Conservation (phyloP, 2,888 invertebrate species). For the Prionchulus punctatus region DNA sequence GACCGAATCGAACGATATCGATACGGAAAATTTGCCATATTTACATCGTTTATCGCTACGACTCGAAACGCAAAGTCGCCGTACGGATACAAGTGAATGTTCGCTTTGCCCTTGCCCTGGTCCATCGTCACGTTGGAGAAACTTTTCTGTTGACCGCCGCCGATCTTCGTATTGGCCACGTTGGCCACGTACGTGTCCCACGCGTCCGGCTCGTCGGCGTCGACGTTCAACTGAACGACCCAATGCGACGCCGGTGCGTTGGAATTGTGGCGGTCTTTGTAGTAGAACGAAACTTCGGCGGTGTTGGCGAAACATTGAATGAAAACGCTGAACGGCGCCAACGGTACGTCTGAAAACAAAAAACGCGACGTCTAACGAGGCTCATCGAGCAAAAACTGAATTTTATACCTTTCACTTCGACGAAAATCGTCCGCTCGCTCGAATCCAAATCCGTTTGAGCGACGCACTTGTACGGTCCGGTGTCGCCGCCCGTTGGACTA, state of each 20-base stretch:
- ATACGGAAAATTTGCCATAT: constrained; percentile 34
- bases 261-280: background rate
- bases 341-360: constrained; percentile 2
- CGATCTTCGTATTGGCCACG: background rate
- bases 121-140: too few species aligned
- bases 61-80: constrained; percentile 85
- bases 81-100: constrained; percentile 47
- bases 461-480: constrained; percentile 80
- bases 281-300: background rate
- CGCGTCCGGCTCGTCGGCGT: background rate
- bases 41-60: constrained; percentile 74
- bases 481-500: constrained; percentile 59
- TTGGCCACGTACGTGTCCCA: background rate
- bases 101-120: background rate
- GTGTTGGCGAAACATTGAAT: background rate
- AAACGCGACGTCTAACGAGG: too few species aligned
- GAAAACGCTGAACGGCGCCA: background rate
- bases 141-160: too few species aligned
- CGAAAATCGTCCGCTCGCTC: constrained; percentile 62
- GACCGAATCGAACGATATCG: background rate
- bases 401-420: constrained; percentile 62
- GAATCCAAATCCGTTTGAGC: constrained; percentile 71
- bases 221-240: background rate
- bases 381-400: background rate
- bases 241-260: background rate